Base-by-base conservation (phyloP, 2,797 vertebrate species). In the Pangasius mekongensis region DNA sequence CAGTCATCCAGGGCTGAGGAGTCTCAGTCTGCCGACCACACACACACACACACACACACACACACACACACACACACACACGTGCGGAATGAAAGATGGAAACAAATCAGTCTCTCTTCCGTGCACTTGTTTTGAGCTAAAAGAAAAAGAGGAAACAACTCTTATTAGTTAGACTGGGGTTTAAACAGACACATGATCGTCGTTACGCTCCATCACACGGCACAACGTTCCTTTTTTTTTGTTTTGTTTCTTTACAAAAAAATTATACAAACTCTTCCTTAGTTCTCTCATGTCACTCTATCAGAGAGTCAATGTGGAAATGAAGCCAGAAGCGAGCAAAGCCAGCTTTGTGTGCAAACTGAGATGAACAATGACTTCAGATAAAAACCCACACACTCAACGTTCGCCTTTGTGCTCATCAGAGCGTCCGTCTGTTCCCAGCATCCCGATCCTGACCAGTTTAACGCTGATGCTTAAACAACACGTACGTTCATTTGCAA, bases 1-100 rank as follows among this genome's bases (percentile, higher is more conserved):
- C 93, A 95, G 94, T 94, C 93, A 93, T 93, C 92, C 92, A 90
- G 92, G 90, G 92, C 92, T 77, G 84, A 91, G 91, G 89, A 80
- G 92, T 91, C 90, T 92, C 91, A 73, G 91, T 88, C 91, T 87
- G 86, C 88, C 84, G 88, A 92, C 83, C 89, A 84, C 58, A 27
- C 36, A 92, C 90, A 93, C 92, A 84, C 36, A 92, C 89, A 92
- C 89, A 91, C 89, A 93, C 89, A 84, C 43, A 22, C 89, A 84
- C 58, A 24, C 36, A 92, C 90, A 22, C 39, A 91, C 89, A 92
- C 89, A 92, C 89, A 83, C 49, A 20, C 33, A 92, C 89, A 92
- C 89, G 39, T 39, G 39, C 39, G 92, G 91, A 82, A 87, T 91
- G 92, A 94, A 87, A 90, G 91, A 94, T 91, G 33, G 91, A 92